Evolutionary conservation across 1,140 invertebrate species (phyloP), one percentile per base, ranked within the genome.

Genomic region (Cyclargus thomasi): DNA sequence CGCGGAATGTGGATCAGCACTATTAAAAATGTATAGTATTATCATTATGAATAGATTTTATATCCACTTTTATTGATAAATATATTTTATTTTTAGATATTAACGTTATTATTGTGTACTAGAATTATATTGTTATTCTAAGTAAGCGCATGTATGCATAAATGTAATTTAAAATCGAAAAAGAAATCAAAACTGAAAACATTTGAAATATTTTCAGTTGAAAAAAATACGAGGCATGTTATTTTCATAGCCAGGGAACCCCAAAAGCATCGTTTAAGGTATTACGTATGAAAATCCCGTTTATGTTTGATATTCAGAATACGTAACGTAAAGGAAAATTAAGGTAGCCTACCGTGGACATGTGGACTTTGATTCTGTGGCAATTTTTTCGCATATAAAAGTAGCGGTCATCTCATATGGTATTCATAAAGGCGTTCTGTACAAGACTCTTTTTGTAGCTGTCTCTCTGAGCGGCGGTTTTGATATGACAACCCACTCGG

Each of bases 321-420:
- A 73, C 78, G 78, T 70, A 47, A 62, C 71, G 47, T 67, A 53
- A 70, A 84, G 79, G 78, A 86, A 86, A 88, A 86, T 86, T 88
- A 88, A 88, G 85, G 85, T 84, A 82, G 80, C 71, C 80, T 77
- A 72, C 74, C 66, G 75, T 74, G 78, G 77, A 81, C 80, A 86
- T 83, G 81, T 79, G 81, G 80, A 79, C 75, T 85, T 85, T 86
- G 83, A 85, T 86, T 86, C 78, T 76, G 74, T 83, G 74, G 75
- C 77, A 81, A 85, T 84, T 83, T 74, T 85, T 81, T 64, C 77
- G 68, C 80, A 82, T 81, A 78, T 81, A 80, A 82, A 85, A 83
- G 78, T 82, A 65, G 79, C 79, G 74, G 72, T 65, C 74, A 59
- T 73, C 77, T 85, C 79, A 85, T 86, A 81, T 79, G 71, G 77